Base-by-base conservation (phyloP, 1,140 invertebrate genomes). In the Chironomus tepperi region DNA sequence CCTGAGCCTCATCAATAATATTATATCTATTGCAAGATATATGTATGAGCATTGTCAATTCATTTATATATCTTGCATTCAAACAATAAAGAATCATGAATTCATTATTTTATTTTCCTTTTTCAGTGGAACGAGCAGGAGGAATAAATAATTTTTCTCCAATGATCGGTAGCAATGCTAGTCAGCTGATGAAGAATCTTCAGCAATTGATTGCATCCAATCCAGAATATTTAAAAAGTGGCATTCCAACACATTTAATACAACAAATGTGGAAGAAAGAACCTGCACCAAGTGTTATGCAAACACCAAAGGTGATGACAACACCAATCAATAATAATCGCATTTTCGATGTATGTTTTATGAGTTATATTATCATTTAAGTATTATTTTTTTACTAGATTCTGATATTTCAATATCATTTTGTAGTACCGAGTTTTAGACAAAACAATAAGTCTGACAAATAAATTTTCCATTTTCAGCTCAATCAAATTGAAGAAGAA, bases 401-500 rank as follows among this genome's bases (percentile, higher is more conserved):
- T 74, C 7, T 21, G 24, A 24, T 65, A 8, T 43, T 12, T 15
- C 19, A 43, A 73, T 47, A n/a, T n/a, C n/a, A n/a, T n/a, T n/a
- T n/a, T n/a, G n/a, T n/a, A n/a, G n/a, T n/a, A n/a, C 5, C 24
- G 24, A 34, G 24, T 34, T 34, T 34, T 34, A 34, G 5, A 5
- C 24, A 34, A 2, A 34, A 34, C 2, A 5, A 34, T 34, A 2
- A 5, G 24, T 2, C 24, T 34, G 24, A 34, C 15, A 57, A 57
- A 57, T 57, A 12, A 47, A 73, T 75, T 73, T 10, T 21, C 5
- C 67, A 74, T 43, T 19, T 75, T 75, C n/a, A 64, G 70, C 73
- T 74, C 19, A 67, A 80, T 43, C 79, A 78, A 72, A 75, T 82
- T 73, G 89, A 92, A 78, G 90, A 92, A 77, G 94, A 96, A 78